Percentiles rank a stretch among this genome's conserved stretches.
phyloP scores from a whole-genome alignment of 2,888 invertebrate genomes.

The Ophioninae sp. region DNA sequence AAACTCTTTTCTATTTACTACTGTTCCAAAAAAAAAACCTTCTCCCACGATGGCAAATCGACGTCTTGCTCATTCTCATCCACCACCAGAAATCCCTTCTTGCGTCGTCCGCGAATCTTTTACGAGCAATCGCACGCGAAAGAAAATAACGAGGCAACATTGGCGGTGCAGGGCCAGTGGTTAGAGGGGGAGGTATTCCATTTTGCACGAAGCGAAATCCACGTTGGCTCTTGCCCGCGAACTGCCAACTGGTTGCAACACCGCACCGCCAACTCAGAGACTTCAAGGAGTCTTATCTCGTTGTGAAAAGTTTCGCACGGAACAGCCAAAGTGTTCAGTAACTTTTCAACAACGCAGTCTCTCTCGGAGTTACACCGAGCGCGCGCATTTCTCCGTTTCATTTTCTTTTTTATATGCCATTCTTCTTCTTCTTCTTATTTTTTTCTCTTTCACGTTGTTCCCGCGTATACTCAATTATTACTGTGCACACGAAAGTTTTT shows the following conservation, averaged over 20 bases:
- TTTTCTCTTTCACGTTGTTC: conserved; percentile 29
- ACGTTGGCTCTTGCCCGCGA: neutral
- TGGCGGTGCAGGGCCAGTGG: neutral
- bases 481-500: conserved; percentile 58
- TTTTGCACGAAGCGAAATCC: neutral
- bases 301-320: neutral
- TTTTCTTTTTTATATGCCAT: neutral
- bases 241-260: neutral
- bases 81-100: neutral
- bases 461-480: conserved; percentile 57
- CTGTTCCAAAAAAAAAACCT: neutral
- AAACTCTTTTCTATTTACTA: neutral
- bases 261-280: neutral
- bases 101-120: neutral
- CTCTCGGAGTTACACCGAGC: neutral
- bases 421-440: neutral
- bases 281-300: neutral
- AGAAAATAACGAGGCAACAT: neutral
- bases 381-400: neutral
- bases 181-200: neutral
- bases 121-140: neutral
- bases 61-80: neutral
- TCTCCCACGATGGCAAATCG: neutral
- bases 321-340: neutral
- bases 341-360: conserved; percentile 1